Base-by-base conservation (phyloP, 2,888 invertebrate genomes). In the Nephrotoma flavescens region DNA sequence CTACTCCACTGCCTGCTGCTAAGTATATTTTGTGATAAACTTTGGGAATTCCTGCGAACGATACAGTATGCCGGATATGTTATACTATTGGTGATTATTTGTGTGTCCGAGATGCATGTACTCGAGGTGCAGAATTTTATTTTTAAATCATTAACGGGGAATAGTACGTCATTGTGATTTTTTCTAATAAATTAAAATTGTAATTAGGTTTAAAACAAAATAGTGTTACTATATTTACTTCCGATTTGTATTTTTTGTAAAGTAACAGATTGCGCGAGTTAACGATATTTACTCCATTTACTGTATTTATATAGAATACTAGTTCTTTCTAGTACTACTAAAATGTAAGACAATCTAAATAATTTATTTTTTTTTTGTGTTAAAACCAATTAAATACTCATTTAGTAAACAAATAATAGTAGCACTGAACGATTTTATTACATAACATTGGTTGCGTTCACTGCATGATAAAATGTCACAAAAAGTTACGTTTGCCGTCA, bases 21-120 rank as follows among this genome's bases (percentile, higher is more conserved):
- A 85, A 95, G 96, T 41, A 94, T 97, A 88, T 96, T 96, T 92
- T 94, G 96, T 91, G 96, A 97, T 93, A 95, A 95, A 90, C 92
- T 96, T 4, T 96, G 96, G 95, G 94, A 95, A 88, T 96, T 96
- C 89, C 91, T 97, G 42, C 93, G 93, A 88, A 91, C 93, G 83
- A 93, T 96, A 12, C 95, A 96, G 89, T 96, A 95, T 90, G 91
- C 93, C 86, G 96, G 96, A 2, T 96, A 95, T 90, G 92, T 95
- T n/a, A 90, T 94, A 88, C 91, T 97, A 86, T 92, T 96, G 12
- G 91, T 94, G 45, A 93, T 95, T 84, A 94, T 95, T 71, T 95
- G 94, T 88, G 90, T 94, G 42, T 95, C 96, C 0, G 97, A 97
- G 91, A 93, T 95, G 91, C 96, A 96, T 91, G 93, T 95, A 88